These are phyloP conservation scores for Lineus longissimus DNA, from an alignment of 1,140 invertebrate genomes.

Conservation along the genomic window DNA sequence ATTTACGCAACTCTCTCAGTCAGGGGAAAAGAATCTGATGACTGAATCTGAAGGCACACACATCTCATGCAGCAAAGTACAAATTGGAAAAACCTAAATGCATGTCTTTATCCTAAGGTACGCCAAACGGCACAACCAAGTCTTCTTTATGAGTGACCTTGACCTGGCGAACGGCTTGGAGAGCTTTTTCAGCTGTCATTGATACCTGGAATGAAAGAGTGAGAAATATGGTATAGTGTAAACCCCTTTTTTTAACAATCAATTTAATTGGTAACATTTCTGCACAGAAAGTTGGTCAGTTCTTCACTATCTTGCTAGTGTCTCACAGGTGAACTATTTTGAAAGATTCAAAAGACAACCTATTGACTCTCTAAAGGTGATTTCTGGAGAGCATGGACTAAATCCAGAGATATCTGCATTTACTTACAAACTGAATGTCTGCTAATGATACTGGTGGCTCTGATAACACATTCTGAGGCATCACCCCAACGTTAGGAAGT, in stretches of 20 bases:
- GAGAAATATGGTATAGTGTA: neutral
- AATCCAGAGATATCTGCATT: neutral
- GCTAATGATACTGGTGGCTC: conserved; percentile 55
- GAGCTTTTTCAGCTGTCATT: conserved; percentile 63
- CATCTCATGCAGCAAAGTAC: too few species aligned
- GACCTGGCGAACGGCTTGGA: conserved; percentile 65
- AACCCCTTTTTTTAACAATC: too few species aligned
- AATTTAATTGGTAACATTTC: too few species aligned
- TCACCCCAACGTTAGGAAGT: conserved; percentile 59
- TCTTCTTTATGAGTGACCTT: conserved; percentile 78
- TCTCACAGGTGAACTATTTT: too few species aligned
- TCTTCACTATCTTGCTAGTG: too few species aligned
- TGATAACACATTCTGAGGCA: conserved; percentile 60
- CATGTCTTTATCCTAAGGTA: conserved; percentile 37
- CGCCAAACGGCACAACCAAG: conserved; percentile 72
- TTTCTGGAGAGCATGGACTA: too few species aligned
- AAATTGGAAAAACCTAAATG: too few species aligned
- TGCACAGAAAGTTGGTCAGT: neutral
- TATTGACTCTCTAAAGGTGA: too few species aligned
- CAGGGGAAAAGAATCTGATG: too few species aligned
- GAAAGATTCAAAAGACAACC: too few species aligned
- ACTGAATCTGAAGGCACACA: too few species aligned
- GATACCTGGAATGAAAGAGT: conserved; percentile 59
- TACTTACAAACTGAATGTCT: conserved; percentile 61
- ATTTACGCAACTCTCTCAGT: too few species aligned